Conservation (phyloP, 2,888 invertebrate species). For the Macrosiphum euphorbiae region DNA sequence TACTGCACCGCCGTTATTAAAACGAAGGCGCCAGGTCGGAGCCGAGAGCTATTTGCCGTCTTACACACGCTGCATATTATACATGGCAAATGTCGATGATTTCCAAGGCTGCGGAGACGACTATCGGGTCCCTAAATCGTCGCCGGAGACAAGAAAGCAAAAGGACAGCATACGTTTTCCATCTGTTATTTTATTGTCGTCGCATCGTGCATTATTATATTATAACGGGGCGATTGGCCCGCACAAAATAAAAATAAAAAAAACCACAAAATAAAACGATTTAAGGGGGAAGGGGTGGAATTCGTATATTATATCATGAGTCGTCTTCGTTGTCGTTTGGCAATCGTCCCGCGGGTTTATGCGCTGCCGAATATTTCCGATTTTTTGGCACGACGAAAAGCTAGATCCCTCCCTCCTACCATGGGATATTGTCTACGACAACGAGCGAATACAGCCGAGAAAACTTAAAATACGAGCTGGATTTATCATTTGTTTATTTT, state of each 20-base stretch:
- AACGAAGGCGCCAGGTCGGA: slow-evolving; percentile 38
- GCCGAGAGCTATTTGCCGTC: not conserved
- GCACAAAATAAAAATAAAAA: slow-evolving; percentile 1
- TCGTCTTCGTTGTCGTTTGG: slow-evolving; percentile 15
- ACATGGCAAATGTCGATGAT: not conserved
- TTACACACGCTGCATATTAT: not conserved
- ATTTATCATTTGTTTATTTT: not conserved
- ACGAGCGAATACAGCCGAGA: not conserved
- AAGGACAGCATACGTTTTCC: not conserved
- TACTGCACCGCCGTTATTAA: slow-evolving; percentile 27
- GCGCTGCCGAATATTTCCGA: slow-evolving; percentile 20
- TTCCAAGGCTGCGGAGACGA: not conserved
- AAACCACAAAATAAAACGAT: not conserved
- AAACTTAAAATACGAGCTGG: not conserved
- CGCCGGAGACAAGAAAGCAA: not conserved
- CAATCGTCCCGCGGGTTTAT: slow-evolving; percentile 35
- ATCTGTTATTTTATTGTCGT: slow-evolving; percentile 7
- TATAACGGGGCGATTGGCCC: not conserved
- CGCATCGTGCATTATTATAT: not conserved
- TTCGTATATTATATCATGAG: slow-evolving; percentile 2
- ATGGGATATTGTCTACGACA: not conserved
- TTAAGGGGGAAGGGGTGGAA: not conserved
- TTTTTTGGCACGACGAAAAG: slow-evolving; percentile 22
- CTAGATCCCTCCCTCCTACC: not conserved
- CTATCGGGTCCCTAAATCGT: not conserved